A percentile compares a stretch with the other conserved stretches of the same genome.
Evolutionary conservation across 2,888 invertebrate species (phyloP).

Genomic region (Aleiodes testaceus): DNA sequence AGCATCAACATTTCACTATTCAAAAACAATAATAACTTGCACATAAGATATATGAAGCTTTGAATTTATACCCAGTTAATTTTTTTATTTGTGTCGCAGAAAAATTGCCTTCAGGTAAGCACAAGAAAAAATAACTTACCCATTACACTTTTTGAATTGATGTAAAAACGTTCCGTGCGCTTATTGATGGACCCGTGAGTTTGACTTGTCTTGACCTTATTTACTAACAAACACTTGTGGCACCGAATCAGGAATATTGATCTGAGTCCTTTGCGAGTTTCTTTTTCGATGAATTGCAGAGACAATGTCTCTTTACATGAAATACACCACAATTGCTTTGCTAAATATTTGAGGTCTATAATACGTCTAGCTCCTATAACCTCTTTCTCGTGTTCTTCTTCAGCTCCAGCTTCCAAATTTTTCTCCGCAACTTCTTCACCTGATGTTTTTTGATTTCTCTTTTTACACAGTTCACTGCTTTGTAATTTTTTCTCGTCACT

Average conservation of each 20-base stretch:
- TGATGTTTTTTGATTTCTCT: background rate
- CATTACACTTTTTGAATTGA: constrained; percentile 19
- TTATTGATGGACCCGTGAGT: background rate
- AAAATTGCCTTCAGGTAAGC: too few relatives aligned
- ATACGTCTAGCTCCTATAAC: constrained; percentile 33
- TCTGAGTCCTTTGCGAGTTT: constrained; percentile 34
- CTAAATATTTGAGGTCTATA: constrained; percentile 29
- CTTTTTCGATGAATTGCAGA: constrained; percentile 27
- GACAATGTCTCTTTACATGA: constrained; percentile 40
- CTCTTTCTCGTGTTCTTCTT: background rate
- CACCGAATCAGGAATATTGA: constrained; percentile 38
- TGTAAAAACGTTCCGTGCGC: constrained; percentile 22
- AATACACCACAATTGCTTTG: constrained; percentile 36
- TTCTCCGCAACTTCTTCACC: background rate
- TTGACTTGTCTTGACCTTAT: constrained; percentile 32
- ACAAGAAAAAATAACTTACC: constrained; percentile 15
- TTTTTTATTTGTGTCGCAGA: too few relatives aligned
- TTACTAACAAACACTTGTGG: constrained; percentile 36
- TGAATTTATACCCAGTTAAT: too few relatives aligned
- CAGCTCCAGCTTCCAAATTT: background rate
- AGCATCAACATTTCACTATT: too few relatives aligned
- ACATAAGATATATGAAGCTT: too few relatives aligned
- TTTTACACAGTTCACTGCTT: background rate
- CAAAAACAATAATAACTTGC: too few relatives aligned
- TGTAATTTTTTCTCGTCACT: background rate